Evolutionary conservation across 1,140 invertebrate species (phyloP), one percentile per base, ranked within the genome.

Genomic region (Linepithema humile): DNA sequence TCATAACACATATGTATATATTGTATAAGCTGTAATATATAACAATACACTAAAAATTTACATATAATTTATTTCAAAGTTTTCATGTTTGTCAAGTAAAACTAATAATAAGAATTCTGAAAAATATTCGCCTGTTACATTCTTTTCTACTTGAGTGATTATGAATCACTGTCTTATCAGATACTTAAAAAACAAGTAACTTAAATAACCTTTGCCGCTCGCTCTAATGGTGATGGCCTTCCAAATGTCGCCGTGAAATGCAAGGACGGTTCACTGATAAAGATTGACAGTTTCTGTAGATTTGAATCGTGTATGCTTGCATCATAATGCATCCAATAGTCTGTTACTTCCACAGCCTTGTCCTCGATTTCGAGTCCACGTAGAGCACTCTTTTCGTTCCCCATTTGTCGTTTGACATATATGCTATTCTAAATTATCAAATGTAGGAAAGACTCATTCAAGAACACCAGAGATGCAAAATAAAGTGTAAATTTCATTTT

Each of bases 311-410:
- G 94, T 17, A 97, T 95, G 57, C 93, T 96, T 0, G 97, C 97
- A 83, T 96, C 95, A 94, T 97, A 96, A 85, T 97, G 96, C 23
- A 95, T 95, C 97, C 97, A 98, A 92, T 96, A 97, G 89, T 97
- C 96, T 35, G 97, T 97, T 3, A 96, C 95, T 93, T 97, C 96
- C 0, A 97, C 94, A 12, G 96, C 95, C 91, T 97, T 97, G 87
- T 97, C 96, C 69, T 97, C 96, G 75, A 97, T 95, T 92, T 96
- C 96, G 48, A 97, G 93, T 10, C 96, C 97, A 86, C 95, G 95
- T 64, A 97, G 93, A 84, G 96, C 95, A 86, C 97, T 97, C 87
- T 95, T 95, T 85, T 97, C 97, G 93, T 97, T 97, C 43, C 97
- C 97, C 97, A 97, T 97, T 83, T 87, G 87, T 80, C 32, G 32